A percentile compares a stretch with the other conserved stretches of the same genome.
Evolutionary conservation across 1,140 invertebrate genomes (phyloP).

Genomic region (Solen grandis): DNA sequence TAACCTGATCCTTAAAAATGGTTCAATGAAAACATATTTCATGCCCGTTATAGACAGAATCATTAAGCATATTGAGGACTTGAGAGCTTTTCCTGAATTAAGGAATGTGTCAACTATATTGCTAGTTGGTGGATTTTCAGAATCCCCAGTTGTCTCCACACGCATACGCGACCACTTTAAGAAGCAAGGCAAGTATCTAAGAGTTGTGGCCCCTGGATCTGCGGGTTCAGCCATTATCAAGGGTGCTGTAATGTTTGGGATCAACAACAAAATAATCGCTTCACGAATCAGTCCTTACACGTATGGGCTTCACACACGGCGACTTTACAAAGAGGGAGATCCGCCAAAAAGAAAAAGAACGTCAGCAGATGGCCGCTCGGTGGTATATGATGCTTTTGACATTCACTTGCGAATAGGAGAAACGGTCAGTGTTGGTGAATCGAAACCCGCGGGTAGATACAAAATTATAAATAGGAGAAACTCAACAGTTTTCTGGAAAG

Average conservation of each 20-base stretch:
- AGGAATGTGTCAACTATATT: slow-evolving; percentile 14
- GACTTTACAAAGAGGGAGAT: neutral
- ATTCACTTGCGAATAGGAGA: neutral
- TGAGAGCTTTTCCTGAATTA: neutral
- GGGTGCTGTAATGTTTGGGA: slow-evolving; percentile 50
- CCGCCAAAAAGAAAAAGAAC: neutral
- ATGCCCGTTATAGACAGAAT: slow-evolving; percentile 1
- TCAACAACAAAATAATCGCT: slow-evolving; percentile 34
- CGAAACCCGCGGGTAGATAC: neutral
- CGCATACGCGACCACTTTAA: neutral
- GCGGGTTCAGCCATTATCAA: slow-evolving; percentile 17
- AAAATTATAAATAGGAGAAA: slow-evolving; percentile 9
- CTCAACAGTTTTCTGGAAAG: slow-evolving; percentile 22
- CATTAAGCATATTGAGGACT: neutral
- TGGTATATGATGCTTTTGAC: neutral
- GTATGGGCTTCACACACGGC: slow-evolving; percentile 32
- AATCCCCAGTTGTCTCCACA: slow-evolving; percentile 3
- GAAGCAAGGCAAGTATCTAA: neutral
- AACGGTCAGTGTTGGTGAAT: neutral
- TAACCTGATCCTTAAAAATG: neutral
- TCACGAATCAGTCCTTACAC: slow-evolving; percentile 33
- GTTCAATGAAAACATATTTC: slow-evolving; percentile 9
- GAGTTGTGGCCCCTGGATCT: slow-evolving; percentile 6
- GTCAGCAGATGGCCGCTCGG: no score
- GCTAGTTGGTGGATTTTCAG: slow-evolving; percentile 46